Base-by-base conservation (phyloP, 2,113 vertebrate genomes). In the Amazona vittata region DNA sequence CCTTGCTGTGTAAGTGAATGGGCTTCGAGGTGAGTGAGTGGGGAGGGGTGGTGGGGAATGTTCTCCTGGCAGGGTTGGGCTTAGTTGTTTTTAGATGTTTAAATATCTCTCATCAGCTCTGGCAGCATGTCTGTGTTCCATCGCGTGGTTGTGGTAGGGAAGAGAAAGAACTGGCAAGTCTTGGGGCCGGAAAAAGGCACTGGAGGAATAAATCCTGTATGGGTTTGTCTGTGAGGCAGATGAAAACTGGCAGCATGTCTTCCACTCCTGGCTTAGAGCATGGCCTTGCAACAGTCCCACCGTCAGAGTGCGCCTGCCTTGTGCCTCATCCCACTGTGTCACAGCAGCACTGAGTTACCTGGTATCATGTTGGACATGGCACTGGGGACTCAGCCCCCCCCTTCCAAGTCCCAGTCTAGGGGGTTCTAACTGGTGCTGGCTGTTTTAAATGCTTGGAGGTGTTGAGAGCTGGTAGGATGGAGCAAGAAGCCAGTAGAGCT, bases 71-170 rank as follows among this genome's bases (percentile, higher is more conserved):
- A 87, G n/a, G 55, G 49, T 78, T 87, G 35, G 84, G n/a, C 62
- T 94, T 16, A 4, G 43, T 43, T 85, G 87, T 2, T 84, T 95
- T 82, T 21, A 43, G 22, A 14, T 75, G 35, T 60, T 75, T 91
- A 93, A 93, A 90, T 95, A 94, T 90, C 84, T 60, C 92, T 94
- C 65, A 47, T 46, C 65, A 52, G 87, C 85, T 91, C 94, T 91
- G 87, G 64, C 92, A 93, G 81, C 35, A 4, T 0, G 8, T 89
- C 74, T 89, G 46, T 33, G 46, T 53, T 84, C 74, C 21, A 20
- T 50, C 80, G 57, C 1, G 9, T 0, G 1, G 53, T 37, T 1
- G 11, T 78, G 84, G 44, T 82, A 43, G 46, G 69, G 65, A 63
- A 50, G 77, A 82, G 39, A 33, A 84, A 82, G 70, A 96, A 19